Percentiles rank a stretch among this genome's conserved stretches.
These are phyloP conservation scores for Polyodon spathula DNA, from an alignment of 2,113 vertebrate species.

Conservation along the genomic window DNA sequence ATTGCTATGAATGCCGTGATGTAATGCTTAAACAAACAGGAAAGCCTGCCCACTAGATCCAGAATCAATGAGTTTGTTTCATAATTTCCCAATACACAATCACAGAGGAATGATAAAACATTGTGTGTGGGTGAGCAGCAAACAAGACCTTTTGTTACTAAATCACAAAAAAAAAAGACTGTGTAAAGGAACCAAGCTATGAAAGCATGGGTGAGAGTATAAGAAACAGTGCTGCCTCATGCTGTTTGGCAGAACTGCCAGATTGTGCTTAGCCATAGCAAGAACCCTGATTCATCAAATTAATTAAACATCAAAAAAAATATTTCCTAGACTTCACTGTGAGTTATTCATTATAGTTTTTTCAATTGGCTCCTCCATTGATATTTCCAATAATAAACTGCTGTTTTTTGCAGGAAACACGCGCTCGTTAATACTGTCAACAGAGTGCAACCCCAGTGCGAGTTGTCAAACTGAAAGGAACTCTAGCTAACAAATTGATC, in stretches of 20 bases:
- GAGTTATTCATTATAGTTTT: no score
- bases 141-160: background rate
- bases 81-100: slow-evolving; percentile 1
- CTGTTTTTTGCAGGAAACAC: no score
- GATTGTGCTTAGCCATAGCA: background rate
- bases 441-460: no score
- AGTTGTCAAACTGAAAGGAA: no score
- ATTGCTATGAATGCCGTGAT: background rate
- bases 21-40: background rate
- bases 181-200: background rate
- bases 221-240: background rate
- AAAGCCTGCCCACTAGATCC: background rate
- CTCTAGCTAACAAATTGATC: no score
- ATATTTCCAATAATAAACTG: no score
- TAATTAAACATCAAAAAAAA: no score
- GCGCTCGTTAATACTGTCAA: no score
- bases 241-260: background rate
- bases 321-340: no score
- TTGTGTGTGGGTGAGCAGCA: background rate
- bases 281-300: background rate
- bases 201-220: background rate
- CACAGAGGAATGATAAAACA: background rate
- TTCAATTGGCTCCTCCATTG: no score
- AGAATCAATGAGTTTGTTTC: background rate
- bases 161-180: background rate